Evolutionary conservation across 2,797 vertebrate species (phyloP), one percentile per base, ranked within the genome.

Genomic region (Gadopsis marmoratus): DNA sequence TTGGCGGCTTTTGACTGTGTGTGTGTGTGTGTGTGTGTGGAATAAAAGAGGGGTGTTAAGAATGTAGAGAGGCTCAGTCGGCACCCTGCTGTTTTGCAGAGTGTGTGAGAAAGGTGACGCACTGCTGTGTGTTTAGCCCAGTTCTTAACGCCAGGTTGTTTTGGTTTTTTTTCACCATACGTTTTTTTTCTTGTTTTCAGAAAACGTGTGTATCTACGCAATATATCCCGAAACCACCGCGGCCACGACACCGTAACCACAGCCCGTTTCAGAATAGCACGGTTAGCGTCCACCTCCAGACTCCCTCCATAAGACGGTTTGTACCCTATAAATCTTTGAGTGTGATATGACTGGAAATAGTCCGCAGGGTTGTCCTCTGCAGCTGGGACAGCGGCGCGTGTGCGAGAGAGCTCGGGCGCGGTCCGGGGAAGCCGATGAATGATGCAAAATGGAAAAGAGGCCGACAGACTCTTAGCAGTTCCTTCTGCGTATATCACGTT

Each of bases 321-420:
- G 84, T 82, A 72, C 67, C 11, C 71, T 51, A 89, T 89, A 78
- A 87, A 90, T 92, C 56, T 90, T 91, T 91, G 76, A 92, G 77
- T 68, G 65, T 56, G 78, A 91, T 87, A 86, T 54, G 84, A 73
- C 78, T 76, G 71, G 84, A 83, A 80, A 87, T 78, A 76, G 84
- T 85, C 85, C 78, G 81, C 72, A 5, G 47, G 45, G 61, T 56
- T 43, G 53, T 72, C 79, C 62, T 73, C 71, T 17, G 41, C 63
- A 50, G 72, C 21, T 19, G 41, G 47, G 61, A 61, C 26, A 39
- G 61, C 4, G 21, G 48, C 5, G 1, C 53, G 35, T 47, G 41
- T 60, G 7, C 23, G n/a, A 35, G 71, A 50, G 59, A 76, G 70
- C 2, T 1, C 5, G 16, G 56, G 37, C 3, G 7, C 21, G 35